Base-by-base conservation (phyloP, 2,888 invertebrate genomes). In the Rhorus exstirpatorius region DNA sequence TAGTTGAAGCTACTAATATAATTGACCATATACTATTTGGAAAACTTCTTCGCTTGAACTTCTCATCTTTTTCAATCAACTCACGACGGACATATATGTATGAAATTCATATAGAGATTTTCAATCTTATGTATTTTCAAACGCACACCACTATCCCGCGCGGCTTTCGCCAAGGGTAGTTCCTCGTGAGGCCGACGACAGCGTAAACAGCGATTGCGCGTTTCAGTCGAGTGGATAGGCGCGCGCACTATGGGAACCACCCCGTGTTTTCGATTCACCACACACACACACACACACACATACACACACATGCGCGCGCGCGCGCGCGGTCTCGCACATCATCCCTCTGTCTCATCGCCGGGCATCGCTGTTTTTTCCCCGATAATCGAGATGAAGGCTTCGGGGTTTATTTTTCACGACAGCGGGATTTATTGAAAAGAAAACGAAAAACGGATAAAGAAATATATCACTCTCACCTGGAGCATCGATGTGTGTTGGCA, bases 401-500 rank as follows among this genome's bases (percentile, higher is more conserved):
- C 8, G 38, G 8, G 4, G 38, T 8, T 38, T 38, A 8, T 38
- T 38, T 38, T 38, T 3, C 10, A 4, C 8, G 38, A 51, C 8
- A 55, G 3, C n/a, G 1, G 1, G 14, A 46, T 19, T 3, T 3
- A 17, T 8, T 14, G 35, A 19, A 26, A 61, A 26, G 10, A 61
- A 26, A 10, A 26, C 41, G 44, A 44, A 35, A 53, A 51, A 12
- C 1, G 38, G 10, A 24, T 7, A n/a, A 12, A 61, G 10, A 19
- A 31, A 46, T n/a, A n/a, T n/a, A 61, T 14, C 1, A 0, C 21
- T 31, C 90, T 89, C 65, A 92, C 92, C 91, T 91, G 91, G 89
- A 91, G 86, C 92, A 92, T 92, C 90, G 91, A 90, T 88, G 88
- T 89, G 86, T 88, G 87, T 81, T 86, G 88, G 68, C 89, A 88